Base-by-base conservation (phyloP, 1,140 invertebrate species). In the Pachypeltis micranthus region DNA sequence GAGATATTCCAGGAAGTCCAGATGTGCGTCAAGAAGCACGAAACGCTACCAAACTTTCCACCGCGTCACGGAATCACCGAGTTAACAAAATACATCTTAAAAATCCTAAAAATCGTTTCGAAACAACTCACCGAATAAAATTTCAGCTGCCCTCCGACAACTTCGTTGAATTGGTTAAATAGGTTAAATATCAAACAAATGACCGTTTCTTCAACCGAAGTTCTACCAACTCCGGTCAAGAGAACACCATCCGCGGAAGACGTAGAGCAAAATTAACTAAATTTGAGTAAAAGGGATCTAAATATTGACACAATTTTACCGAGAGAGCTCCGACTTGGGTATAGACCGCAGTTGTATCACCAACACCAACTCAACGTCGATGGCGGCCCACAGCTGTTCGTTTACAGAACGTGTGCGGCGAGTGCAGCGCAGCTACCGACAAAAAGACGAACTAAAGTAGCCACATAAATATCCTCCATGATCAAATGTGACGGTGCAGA, bases 151-250 rank as follows among this genome's bases (percentile, higher is more conserved):
- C 47, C 21, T 21, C 23, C 19, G 3, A 51, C 47, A 39, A 7
- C 34, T 7, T 39, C 7, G 34, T 39, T n/a, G 34, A 39, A n/a
- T 7, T 10, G 4, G 23, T 51, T 21, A 4, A 21, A 16, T 16
- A 51, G 47, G 47, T 51, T 51, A 51, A 16, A 16, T 21, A 7
- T 39, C 31, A 51, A 10, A 7, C 12, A 10, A 51, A 51, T 4
- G 23, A 21, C 47, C 31, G 31, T 51, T 7, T 51, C 47, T 51
- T 51, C 47, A 51, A 51, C 47, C 47, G 47, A 51, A 51, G 47
- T 51, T 51, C 47, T 51, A 4, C 21, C 19, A 21, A 51, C 47
- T 51, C 47, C 47, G 47, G 47, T 51, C 23, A 51, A 51, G 23
- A 51, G 7, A 21, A 51, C 12, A 51, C 47, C 47, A 51, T 51